Evolutionary conservation across 2,888 invertebrate species (phyloP).

Genomic region (Drosophila dives): DNA sequence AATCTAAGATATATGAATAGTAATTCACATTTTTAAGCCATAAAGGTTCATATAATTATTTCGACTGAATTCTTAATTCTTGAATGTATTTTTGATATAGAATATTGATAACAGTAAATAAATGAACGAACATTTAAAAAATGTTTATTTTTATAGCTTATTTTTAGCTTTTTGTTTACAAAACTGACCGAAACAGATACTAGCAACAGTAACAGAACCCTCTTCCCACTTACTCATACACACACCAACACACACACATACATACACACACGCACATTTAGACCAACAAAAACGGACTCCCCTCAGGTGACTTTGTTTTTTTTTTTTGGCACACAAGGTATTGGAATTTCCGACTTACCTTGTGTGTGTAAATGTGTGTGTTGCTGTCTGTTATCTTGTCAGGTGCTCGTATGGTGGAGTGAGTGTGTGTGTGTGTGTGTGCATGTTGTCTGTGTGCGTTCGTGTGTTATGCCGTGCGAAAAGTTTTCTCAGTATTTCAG

Average conservation of each 20-base stretch:
- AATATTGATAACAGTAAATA: background rate
- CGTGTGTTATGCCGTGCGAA: constrained; percentile 50
- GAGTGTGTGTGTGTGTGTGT: background rate
- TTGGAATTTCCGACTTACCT: constrained; percentile 60
- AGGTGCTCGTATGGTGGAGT: constrained; percentile 14
- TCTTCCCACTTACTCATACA: no score
- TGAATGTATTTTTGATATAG: background rate
- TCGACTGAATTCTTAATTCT: background rate
- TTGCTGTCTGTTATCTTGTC: constrained; percentile 51
- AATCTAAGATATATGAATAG: background rate
- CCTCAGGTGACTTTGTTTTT: constrained; percentile 7
- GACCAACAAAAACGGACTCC: background rate
- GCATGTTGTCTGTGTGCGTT: constrained; percentile 36
- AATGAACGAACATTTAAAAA: constrained; percentile 16
- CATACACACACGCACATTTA: background rate
- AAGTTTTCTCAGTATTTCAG: constrained; percentile 57
- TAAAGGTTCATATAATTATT: background rate
- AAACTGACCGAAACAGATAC: constrained; percentile 49
- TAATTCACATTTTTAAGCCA: background rate
- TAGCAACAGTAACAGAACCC: constrained; percentile 7
- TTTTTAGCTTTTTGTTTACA: constrained; percentile 64
- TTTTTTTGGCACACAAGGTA: constrained; percentile 53
- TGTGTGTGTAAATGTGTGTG: constrained; percentile 25
- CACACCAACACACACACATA: constrained; percentile 5
- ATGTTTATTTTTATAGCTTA: constrained; percentile 37